Evolutionary conservation across 1,140 invertebrate genomes (phyloP).

Genomic region (Zophobas morio): DNA sequence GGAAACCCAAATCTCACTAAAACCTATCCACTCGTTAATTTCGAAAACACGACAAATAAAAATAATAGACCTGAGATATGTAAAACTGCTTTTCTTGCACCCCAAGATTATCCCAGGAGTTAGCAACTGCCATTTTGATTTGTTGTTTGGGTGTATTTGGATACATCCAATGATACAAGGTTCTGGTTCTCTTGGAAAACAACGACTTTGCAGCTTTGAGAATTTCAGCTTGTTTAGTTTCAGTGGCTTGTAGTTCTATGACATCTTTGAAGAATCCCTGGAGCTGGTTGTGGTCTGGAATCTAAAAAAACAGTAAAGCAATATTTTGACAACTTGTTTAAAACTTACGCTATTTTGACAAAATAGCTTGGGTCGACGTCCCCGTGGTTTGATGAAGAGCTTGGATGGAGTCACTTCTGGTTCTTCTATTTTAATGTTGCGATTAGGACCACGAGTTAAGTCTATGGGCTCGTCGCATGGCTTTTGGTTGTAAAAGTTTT

Average conservation of each 20-base stretch:
- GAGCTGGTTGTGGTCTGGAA: slow-evolving; percentile 7
- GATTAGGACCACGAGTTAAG: slow-evolving; percentile 5
- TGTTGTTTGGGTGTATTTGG: slow-evolving; percentile 64
- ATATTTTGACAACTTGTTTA: background rate
- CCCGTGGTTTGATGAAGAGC: background rate
- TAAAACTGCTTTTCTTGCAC: slow-evolving; percentile 66
- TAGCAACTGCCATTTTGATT: slow-evolving; percentile 63
- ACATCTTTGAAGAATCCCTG: slow-evolving; percentile 3
- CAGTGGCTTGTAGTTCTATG: slow-evolving; percentile 18
- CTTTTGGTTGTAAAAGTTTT: slow-evolving; percentile 1
- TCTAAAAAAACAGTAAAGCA: slow-evolving; percentile 5
- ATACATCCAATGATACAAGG: slow-evolving; percentile 67
- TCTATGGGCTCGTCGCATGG: slow-evolving; percentile 22
- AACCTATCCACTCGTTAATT: slow-evolving; percentile 56
- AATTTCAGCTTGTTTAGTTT: slow-evolving; percentile 61
- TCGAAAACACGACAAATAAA: background rate
- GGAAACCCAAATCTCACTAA: slow-evolving; percentile 62
- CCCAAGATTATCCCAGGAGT: slow-evolving; percentile 64
- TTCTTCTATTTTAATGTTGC: slow-evolving; percentile 15
- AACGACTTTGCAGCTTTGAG: slow-evolving; percentile 65
- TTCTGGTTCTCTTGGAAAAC: slow-evolving; percentile 67
- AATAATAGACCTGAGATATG: slow-evolving; percentile 64
- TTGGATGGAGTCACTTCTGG: background rate
- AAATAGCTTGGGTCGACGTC: slow-evolving; percentile 5
- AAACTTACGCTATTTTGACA: slow-evolving; percentile 1